Conservation (phyloP, 2,113 vertebrate genomes). For the Cavia porcellus region DNA sequence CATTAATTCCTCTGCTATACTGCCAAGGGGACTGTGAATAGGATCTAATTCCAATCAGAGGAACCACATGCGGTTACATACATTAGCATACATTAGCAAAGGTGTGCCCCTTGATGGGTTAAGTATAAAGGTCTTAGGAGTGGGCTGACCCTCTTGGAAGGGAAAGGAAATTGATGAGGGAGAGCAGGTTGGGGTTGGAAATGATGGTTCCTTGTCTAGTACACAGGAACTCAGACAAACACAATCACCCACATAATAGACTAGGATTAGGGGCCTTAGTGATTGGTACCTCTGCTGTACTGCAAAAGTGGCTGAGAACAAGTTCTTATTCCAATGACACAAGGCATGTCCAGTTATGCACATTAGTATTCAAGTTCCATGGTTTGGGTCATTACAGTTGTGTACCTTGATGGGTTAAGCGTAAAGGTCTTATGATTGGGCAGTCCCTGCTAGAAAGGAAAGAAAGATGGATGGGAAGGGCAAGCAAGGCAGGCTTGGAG, state of each 20-base stretch:
- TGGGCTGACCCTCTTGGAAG: neutral
- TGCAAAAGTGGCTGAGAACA: neutral
- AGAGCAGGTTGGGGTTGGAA: neutral
- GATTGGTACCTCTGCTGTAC: neutral
- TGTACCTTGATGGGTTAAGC: neutral
- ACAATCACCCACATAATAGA: neutral
- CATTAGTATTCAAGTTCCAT: neutral
- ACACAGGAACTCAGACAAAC: neutral
- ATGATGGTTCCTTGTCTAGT: neutral
- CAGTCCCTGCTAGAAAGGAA: neutral
- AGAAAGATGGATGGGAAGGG: neutral
- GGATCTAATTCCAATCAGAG: neutral
- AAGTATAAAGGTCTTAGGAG: neutral
- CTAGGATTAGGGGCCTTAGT: neutral
- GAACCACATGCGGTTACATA: neutral
- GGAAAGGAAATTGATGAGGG: neutral
- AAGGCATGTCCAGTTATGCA: neutral
- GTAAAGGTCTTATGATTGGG: neutral
- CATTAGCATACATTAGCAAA: neutral
- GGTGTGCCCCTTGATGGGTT: neutral
- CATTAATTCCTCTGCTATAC: neutral
- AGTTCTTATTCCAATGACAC: neutral
- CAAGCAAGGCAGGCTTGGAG: neutral
- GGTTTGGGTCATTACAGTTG: neutral
- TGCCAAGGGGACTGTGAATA: neutral